phyloP scores from a whole-genome alignment of 2,113 vertebrate species.

The Sciurus niger region DNA sequence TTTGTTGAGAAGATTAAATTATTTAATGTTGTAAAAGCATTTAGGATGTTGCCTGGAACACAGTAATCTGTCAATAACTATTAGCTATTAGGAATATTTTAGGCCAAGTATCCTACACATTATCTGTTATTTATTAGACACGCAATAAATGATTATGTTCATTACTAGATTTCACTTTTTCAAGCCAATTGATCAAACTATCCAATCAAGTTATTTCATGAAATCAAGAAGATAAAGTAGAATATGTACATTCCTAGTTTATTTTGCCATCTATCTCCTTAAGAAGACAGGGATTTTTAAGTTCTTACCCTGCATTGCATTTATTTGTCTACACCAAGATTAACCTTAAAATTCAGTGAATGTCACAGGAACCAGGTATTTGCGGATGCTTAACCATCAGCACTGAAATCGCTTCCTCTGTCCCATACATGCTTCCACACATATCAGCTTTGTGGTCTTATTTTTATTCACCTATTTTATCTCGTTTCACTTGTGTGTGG shows the following conservation, averaged over 20 bases:
- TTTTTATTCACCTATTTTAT: neutral
- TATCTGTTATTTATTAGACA: neutral
- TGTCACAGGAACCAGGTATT: neutral
- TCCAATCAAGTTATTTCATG: neutral
- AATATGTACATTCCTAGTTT: neutral
- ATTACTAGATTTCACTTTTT: conserved; percentile 5
- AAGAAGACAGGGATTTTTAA: neutral
- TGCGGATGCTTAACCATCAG: neutral
- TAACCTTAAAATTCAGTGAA: conserved; percentile 18
- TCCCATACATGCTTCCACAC: neutral
- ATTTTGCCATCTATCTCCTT: neutral
- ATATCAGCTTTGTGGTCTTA: neutral
- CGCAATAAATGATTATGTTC: conserved; percentile 10
- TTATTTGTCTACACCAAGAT: neutral
- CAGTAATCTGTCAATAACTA: neutral
- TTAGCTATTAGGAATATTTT: conserved; percentile 3
- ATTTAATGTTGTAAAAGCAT: neutral
- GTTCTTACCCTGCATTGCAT: neutral
- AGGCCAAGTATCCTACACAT: neutral
- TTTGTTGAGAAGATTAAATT: neutral
- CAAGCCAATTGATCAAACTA: neutral
- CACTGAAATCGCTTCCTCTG: neutral
- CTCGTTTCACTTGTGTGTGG: neutral
- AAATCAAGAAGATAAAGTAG: neutral
- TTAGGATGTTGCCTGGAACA: neutral